Conservation (phyloP, 2,113 vertebrate genomes). For the Protobothrops flavoviridis region DNA sequence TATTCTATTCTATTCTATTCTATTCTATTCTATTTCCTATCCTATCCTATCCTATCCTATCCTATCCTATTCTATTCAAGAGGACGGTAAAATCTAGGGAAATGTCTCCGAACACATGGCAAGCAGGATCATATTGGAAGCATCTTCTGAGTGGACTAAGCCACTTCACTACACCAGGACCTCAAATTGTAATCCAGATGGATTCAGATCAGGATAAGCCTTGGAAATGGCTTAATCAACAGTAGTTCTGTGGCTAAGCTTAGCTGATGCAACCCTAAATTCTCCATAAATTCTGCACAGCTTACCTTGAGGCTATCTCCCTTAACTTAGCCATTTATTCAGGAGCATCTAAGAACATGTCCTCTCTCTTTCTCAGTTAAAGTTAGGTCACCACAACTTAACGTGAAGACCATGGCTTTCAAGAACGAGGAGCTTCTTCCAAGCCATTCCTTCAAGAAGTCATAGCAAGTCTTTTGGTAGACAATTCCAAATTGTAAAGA, state of each 20-base stretch:
- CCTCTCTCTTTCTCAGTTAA: too few relatives aligned
- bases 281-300: neutral
- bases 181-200: neutral
- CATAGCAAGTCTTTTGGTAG: neutral
- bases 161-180: too few relatives aligned
- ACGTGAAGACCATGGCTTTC: too few relatives aligned
- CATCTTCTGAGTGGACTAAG: neutral
- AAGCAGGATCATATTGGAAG: neutral
- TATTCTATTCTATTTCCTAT: too few relatives aligned
- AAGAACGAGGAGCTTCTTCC: too few relatives aligned
- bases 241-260: neutral
- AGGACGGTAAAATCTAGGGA: neutral
- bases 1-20: too few relatives aligned
- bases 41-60: too few relatives aligned
- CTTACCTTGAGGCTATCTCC: too few relatives aligned
- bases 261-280: neutral
- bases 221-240: fast-evolving
- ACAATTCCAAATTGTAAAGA: too few relatives aligned
- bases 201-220: neutral
- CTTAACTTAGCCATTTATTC: too few relatives aligned
- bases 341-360: neutral
- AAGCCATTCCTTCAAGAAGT: neutral
- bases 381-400: too few relatives aligned
- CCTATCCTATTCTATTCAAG: too few relatives aligned
- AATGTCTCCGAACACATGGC: neutral